A percentile compares a stretch with the other conserved stretches of the same genome.
Evolutionary conservation across 2,888 invertebrate species (phyloP).

Genomic region (Endotricha flammealis): DNA sequence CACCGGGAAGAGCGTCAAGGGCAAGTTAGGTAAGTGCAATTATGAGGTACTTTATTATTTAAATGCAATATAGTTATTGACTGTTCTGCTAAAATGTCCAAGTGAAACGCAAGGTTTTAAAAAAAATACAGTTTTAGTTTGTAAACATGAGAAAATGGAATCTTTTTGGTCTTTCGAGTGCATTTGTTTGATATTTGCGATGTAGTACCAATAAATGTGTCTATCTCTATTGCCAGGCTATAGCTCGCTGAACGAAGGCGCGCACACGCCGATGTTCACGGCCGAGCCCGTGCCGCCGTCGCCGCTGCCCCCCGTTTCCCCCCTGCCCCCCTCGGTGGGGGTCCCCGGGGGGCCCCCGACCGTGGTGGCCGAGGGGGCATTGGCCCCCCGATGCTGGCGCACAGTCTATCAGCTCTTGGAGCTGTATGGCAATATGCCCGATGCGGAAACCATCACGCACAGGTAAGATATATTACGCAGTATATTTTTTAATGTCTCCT

Average conservation of each 20-base stretch:
- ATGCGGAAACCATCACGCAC: slow-evolving; percentile 93
- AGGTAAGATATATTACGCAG: slow-evolving; percentile 46
- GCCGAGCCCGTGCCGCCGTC: slow-evolving; percentile 32
- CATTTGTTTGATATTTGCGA: too few species aligned
- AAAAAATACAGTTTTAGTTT: too few species aligned
- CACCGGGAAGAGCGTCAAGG: slow-evolving; percentile 90
- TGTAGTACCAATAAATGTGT: too few species aligned
- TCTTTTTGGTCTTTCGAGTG: too few species aligned
- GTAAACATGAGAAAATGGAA: too few species aligned
- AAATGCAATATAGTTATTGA: too few species aligned
- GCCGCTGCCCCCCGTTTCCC: slow-evolving; percentile 32
- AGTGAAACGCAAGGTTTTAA: too few species aligned
- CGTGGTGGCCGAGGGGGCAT: slow-evolving; percentile 61
- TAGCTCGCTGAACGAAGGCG: slow-evolving; percentile 88
- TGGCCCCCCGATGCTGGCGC: slow-evolving; percentile 93
- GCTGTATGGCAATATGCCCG: slow-evolving; percentile 95
- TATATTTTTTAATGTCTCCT: too few species aligned
- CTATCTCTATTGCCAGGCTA: slow-evolving; percentile 79
- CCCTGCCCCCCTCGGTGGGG: slow-evolving; percentile 78
- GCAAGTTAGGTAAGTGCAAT: slow-evolving; percentile 68
- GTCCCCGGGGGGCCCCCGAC: too few species aligned
- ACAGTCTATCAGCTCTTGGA: slow-evolving; percentile 95
- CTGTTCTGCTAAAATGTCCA: too few species aligned
- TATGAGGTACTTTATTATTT: too few species aligned
- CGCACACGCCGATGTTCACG: slow-evolving; percentile 81